Conservation (phyloP, 2,888 invertebrate species). For the Xanthia togata region DNA sequence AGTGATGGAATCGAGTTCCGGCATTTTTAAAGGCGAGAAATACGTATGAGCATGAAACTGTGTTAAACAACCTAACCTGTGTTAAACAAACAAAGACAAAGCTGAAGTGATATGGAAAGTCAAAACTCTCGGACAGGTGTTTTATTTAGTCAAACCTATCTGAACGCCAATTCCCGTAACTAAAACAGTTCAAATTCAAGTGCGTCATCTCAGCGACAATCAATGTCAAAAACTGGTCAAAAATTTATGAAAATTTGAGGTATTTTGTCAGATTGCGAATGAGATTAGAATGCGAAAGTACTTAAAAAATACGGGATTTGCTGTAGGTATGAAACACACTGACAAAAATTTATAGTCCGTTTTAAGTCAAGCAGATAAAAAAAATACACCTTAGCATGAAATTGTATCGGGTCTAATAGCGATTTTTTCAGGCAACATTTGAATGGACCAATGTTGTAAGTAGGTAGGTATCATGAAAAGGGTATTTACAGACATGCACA, state of each 20-base stretch:
- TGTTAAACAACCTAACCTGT: neutral
- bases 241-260: no score
- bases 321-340: neutral
- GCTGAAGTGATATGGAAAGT: neutral
- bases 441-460: no score
- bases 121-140: neutral
- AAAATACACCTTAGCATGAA: neutral
- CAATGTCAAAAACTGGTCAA: no score
- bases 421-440: no score
- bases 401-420: no score
- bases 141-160: neutral
- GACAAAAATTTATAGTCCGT: neutral
- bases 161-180: no score
- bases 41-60: neutral
- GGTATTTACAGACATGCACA: neutral
- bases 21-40: neutral
- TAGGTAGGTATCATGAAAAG: neutral
- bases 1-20: neutral
- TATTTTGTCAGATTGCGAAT: no score
- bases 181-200: no score
- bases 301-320: no score
- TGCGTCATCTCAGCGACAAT: no score
- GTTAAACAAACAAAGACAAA: neutral
- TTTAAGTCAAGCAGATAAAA: neutral
- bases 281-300: no score